These are phyloP conservation scores for Zaprionus tsacasi DNA, from an alignment of 1,140 invertebrate species.

Conservation along the genomic window DNA sequence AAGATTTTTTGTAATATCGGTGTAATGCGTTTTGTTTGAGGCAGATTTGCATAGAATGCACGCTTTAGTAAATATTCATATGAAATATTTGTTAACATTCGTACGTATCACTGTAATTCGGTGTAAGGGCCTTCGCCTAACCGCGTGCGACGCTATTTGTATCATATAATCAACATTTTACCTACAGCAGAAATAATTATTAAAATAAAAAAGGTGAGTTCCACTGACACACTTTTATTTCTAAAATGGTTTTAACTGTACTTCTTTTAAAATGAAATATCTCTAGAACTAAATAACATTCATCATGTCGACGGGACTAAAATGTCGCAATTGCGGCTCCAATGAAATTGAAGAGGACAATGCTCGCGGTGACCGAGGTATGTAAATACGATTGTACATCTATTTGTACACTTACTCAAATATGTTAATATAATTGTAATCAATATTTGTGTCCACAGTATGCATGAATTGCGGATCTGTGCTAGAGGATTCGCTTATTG, in stretches of 20 bases:
- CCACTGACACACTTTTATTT: not conserved
- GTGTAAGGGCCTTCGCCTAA: not conserved
- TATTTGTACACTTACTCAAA: not conserved
- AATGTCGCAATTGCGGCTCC: slow-evolving; percentile 96
- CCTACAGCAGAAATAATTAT: not conserved
- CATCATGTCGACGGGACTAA: slow-evolving; percentile 84
- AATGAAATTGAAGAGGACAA: slow-evolving; percentile 97
- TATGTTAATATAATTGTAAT: not conserved
- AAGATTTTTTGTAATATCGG: not conserved
- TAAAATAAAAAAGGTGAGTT: not conserved
- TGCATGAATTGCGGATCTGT: slow-evolving; percentile 98
- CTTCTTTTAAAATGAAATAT: not conserved
- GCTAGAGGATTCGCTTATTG: slow-evolving; percentile 97
- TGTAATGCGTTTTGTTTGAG: not conserved
- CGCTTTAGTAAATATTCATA: not conserved
- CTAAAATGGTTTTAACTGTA: not conserved
- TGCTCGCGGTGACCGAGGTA: slow-evolving; percentile 91
- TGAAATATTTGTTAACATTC: not conserved
- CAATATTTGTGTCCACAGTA: slow-evolving; percentile 84
- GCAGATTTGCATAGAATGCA: not conserved
- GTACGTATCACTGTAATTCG: not conserved
- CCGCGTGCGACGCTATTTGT: slow-evolving; percentile 1
- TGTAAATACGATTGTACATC: not conserved
- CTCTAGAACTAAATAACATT: not conserved
- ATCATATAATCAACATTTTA: slow-evolving; percentile 11